Evolutionary conservation across 2,797 vertebrate species (phyloP), one percentile per base, ranked within the genome.

Genomic region (Mus spretus): DNA sequence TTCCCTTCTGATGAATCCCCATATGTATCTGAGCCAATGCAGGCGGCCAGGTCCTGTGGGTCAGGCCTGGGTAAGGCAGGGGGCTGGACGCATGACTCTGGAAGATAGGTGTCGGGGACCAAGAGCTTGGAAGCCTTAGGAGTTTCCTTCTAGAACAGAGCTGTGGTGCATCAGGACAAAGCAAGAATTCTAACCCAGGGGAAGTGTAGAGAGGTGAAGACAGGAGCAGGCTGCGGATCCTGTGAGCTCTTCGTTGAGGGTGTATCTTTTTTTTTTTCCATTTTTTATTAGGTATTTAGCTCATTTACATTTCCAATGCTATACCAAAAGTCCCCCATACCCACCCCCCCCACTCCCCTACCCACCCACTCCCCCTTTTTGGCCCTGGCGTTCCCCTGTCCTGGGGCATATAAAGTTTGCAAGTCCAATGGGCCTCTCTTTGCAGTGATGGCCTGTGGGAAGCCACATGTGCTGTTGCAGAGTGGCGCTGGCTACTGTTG

Each of bases 1-100:
- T 92, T 96, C 86, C 65, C 81, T 89, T 95, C 86, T 95, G 90
- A 88, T 61, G 72, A 81, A 96, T 91, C 59, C 24, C 67, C 12
- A 3, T 59, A 92, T 40, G 12, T 44, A 40, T 55, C 44, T 40
- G 40, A 63, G 78, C 85, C 81, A 77, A 92, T 83, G 50, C 47
- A 90, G 37, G 75, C 59, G 17, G 26, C 14, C 67, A 34, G 61
- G n/a, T 3, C 28, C 91, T 28, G 0, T 40, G 80, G 80, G 47
- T 87, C 87, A 79, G 80, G 61, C 47, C 6, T 61, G 53, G 80
- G 86, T 89, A 72, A 95, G 83, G 65, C 55, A 86, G 57, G 57
- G 15, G 37, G 7, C 72, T 15, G 19, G 67, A 26, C 72, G 4
- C 31, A 26, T 63, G 44, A 47, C 67, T 85, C 81, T 59, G n/a